Evolutionary conservation across 2,797 vertebrate genomes (phyloP), one percentile per base, ranked within the genome.

Genomic region (Protosalanx chinensis): DNA sequence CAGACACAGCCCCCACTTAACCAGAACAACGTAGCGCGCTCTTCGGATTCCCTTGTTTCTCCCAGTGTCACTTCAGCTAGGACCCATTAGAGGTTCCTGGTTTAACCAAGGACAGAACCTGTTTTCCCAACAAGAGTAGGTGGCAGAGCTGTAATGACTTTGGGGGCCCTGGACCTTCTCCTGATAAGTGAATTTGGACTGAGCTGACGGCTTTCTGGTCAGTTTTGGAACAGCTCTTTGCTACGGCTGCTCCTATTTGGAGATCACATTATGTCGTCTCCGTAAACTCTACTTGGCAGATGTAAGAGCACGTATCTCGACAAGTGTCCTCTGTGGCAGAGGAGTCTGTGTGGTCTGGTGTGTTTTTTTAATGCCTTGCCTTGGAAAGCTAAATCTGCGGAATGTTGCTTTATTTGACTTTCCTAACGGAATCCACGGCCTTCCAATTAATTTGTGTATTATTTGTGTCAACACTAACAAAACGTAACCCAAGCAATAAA

Each of bases 131-230:
- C 76, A 32, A 69, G 71, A 73, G 70, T 77, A 68, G 67, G 62
- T 74, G 73, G 79, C 75, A 75, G 72, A 64, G 79, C 77, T 80
- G 75, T 85, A 83, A 87, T 82, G 79, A 80, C 79, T 86, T 79
- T 41, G 33, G 80, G 75, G 80, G 73, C 72, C 70, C 56, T 69
- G 78, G 66, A 74, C 69, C 79, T 71, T 66, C 74, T 79, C 81
- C 81, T 80, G 77, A 80, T 83, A 85, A 80, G 72, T 79, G 76
- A 75, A 83, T 84, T 69, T 81, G 73, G 72, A 78, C 62, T 73
- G 64, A 35, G 67, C 57, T 18, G 16, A 57, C 62, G 72, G 13
- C 67, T 79, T 77, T 73, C 69, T 70, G 79, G 80, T 79, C 75
- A 70, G 72, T 77, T 79, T 80, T 66, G 75, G 67, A 81, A 77